Evolutionary conservation across 1,140 invertebrate species (phyloP), one percentile per base, ranked within the genome.

Genomic region (Drosophila tani): DNA sequence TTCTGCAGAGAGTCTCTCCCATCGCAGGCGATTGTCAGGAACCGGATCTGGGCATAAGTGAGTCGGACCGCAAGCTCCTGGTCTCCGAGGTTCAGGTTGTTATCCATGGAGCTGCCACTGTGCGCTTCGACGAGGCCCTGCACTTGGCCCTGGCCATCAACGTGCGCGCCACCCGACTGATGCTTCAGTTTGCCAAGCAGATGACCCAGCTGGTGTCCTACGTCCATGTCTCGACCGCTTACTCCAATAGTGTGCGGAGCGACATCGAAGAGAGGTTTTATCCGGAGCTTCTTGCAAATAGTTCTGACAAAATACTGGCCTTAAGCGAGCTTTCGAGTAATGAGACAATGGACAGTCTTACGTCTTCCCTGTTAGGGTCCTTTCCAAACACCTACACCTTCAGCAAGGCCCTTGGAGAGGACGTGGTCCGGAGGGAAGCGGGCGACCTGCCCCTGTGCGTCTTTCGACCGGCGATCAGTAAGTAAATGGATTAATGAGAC

Each of bases 331-430:
- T 91, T 17, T 32, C 94, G 21, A 90, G 94, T 40, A 93, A 94
- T 1, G 93, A 95, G n/a, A 80, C 96, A 14, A 75, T 97, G 2
- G 94, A 96, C 15, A 91, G 93, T 4, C 93, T 97, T 56, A 95
- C 96, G 32, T 94, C 95, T 3, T 95, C 94, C 38, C 75, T 97
- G 47, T 73, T 97, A 3, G 95, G 94, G 0, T 93, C 95, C 32
- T 96, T 95, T 85, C 97, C 97, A 0, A 98, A 98, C 81, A 97
- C 96, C 0, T 98, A 98, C 79, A 95, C 95, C 0, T 98, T 95
- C 81, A 97, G 96, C 0, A 98, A 98, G 93, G 95, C 96, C 1
- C 86, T 97, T 11, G 96, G 96, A 0, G 97, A 98, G 93, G 94
- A 96, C 62, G 90, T 96, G 0, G 93, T 97, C 0, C 93, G 94